Conservation (phyloP, 2,888 invertebrate genomes). For the Cryptus armator region DNA sequence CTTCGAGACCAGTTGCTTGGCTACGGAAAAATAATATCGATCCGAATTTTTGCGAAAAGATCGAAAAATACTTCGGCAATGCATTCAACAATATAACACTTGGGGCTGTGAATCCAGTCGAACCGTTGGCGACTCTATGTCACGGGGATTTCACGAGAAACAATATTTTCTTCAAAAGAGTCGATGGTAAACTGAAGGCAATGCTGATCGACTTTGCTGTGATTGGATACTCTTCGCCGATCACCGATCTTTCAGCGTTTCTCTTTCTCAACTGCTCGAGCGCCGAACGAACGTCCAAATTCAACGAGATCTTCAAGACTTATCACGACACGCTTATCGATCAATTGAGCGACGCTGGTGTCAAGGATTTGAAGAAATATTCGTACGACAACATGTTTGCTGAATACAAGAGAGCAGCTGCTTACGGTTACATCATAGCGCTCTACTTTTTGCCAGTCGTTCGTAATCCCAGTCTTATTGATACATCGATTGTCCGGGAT, state of each 20-base stretch:
- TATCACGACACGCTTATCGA: conserved; percentile 76
- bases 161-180: conserved; percentile 76
- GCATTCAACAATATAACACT: conserved; percentile 68
- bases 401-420: conserved; percentile 75
- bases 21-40: conserved; percentile 72
- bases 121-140: conserved; percentile 79
- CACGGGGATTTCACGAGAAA: conserved; percentile 81
- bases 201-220: conserved; percentile 78
- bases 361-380: conserved; percentile 73
- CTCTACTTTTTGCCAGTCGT: conserved; percentile 72
- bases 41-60: conserved; percentile 72
- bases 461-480: conserved; percentile 8
- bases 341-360: conserved; percentile 69
- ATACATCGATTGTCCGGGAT: fast-evolving
- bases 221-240: conserved; percentile 77
- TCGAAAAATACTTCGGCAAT: conserved; percentile 70
- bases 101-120: conserved; percentile 67
- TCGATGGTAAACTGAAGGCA: conserved; percentile 53
- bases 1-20: conserved; percentile 70
- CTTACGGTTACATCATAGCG: conserved; percentile 76
- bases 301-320: conserved; percentile 71
- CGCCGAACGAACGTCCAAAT: conserved; percentile 51
- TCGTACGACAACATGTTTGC: conserved; percentile 74
- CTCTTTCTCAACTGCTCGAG: conserved; percentile 71
- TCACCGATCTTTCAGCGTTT: conserved; percentile 79